Conservation (phyloP, 2,113 vertebrate species). For the Pyxicephalus adspersus region DNA sequence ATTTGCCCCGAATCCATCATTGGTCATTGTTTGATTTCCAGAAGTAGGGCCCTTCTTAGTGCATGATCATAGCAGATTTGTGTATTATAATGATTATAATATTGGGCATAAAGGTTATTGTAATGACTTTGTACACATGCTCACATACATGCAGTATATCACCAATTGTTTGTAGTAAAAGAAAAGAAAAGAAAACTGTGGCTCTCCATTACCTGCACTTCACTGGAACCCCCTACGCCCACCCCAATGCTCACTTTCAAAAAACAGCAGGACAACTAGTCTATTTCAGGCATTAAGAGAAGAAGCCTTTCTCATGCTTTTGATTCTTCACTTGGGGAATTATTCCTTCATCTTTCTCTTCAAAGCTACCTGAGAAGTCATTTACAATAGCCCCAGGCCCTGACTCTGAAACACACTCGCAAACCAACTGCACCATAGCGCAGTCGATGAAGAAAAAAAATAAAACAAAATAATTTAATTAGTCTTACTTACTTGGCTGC, state of each 20-base stretch:
- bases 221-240: conserved; percentile 42
- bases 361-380: conserved; percentile 82
- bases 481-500: conserved; percentile 55
- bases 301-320: conserved; percentile 79
- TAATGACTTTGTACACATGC: too few species aligned
- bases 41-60: too few species aligned
- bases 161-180: too few species aligned
- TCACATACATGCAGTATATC: too few species aligned
- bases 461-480: conserved; percentile 64
- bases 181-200: too few species aligned
- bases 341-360: conserved; percentile 80
- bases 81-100: too few species aligned
- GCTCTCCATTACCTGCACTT: conserved; percentile 66
- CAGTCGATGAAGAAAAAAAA: conserved; percentile 65
- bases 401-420: conserved; percentile 75
- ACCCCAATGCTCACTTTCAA: conserved; percentile 71
- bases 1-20: too few species aligned
- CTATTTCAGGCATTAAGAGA: conserved; percentile 75
- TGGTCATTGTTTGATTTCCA: too few species aligned
- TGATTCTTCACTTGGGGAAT: conserved; percentile 83
- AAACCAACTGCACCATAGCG: conserved; percentile 62
- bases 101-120: too few species aligned
- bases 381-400: conserved; percentile 80
- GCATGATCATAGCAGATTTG: too few species aligned
- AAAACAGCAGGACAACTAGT: conserved; percentile 72